Base-by-base conservation (phyloP, 2,797 vertebrate species). In the Okamejei kenojei region DNA sequence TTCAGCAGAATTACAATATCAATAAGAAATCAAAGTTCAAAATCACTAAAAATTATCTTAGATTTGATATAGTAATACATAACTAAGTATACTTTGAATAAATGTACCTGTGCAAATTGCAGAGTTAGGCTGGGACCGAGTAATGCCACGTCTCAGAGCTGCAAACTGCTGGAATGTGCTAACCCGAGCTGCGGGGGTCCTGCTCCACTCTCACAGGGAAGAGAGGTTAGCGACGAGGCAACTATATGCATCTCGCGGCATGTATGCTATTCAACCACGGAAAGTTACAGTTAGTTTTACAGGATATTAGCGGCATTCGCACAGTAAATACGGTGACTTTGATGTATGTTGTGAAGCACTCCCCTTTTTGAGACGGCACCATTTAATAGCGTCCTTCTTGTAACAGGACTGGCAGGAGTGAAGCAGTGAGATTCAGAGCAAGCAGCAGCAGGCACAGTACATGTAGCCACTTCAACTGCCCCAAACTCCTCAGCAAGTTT, bases 111-210 rank as follows among this genome's bases (percentile, higher is more conserved):
- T 74, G 32, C 32, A 54, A 74, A 73, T 3, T 73, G 38, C 71
- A 74, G 90, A 76, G 13, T 54, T 74, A 74, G 90, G 15, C 84
- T 68, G 61, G n/a, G n/a, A 68, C n/a, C 5, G 71, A 74, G 90
- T 45, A 45, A 58, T 92, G 90, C 90, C 90, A 92, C 90, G 90
- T 92, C 90, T 92, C 23, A 92, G 90, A 23, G 38, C 90, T 17
- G 90, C 71, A 54, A 74, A 76, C 90, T 92, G 68, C 71, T 73
- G 90, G 90, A 92, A 92, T 92, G 90, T 92, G 90, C 90, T 74
- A 92, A 92, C 4, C 35, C 4, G 19, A 54, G 68, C 32, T 74
- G 32, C 38, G n/a, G 68, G 90, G 90, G 90, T 38, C 19, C 13
- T 26, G 26, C 17, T 38, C 23, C 2, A 76, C 45, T 58, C 38